Evolutionary conservation across 2,113 vertebrate species (phyloP).

Genomic region (Himantopus leucocephalus): DNA sequence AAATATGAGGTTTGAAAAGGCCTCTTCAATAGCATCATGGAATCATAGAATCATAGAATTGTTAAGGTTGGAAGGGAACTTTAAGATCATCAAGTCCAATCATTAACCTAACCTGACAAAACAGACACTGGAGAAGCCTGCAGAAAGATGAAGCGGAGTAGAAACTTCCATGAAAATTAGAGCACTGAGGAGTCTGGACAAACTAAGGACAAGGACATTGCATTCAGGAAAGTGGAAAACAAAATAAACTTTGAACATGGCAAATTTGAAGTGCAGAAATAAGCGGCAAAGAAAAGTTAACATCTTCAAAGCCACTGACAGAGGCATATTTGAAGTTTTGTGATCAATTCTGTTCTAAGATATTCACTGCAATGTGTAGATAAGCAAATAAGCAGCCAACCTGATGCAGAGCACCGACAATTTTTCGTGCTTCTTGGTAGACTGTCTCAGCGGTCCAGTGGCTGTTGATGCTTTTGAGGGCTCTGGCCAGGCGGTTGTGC

Average conservation of each 20-base stretch:
- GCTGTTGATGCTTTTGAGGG: conserved; percentile 76
- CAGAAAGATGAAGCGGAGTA: background rate
- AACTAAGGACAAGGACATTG: background rate
- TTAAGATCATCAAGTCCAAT: too few relatives aligned
- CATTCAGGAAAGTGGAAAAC: background rate
- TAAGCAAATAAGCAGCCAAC: conserved; percentile 58
- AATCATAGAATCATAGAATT: too few relatives aligned
- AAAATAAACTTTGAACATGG: background rate
- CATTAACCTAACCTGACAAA: background rate
- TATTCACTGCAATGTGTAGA: background rate
- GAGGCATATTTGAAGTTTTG: background rate
- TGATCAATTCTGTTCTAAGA: background rate
- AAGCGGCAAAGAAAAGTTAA: background rate
- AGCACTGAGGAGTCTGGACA: background rate
- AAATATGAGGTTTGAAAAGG: background rate
- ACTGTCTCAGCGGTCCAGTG: conserved; percentile 84
- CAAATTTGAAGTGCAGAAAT: background rate
- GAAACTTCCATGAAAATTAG: background rate
- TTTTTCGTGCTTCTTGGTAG: conserved; percentile 92
- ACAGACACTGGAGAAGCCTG: background rate
- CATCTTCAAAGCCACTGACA: background rate
- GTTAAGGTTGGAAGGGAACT: too few relatives aligned
- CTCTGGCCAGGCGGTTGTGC: conserved; percentile 86
- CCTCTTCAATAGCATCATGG: background rate
- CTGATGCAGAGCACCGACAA: conserved; percentile 92